phyloP scores from a whole-genome alignment of 2,888 invertebrate species.

The Eupithecia insigniata region DNA sequence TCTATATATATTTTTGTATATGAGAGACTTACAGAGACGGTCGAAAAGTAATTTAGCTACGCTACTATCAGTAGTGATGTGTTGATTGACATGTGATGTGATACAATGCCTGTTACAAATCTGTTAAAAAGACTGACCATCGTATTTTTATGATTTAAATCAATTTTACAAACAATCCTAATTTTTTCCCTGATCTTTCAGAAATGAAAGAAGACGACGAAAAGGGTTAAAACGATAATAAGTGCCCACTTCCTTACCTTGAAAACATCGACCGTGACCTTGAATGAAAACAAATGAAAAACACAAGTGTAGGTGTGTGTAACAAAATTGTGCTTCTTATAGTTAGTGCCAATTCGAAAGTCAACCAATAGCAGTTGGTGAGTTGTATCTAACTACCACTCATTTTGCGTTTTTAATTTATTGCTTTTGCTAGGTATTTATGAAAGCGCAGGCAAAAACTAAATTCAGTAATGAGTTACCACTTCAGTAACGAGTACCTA shows the following conservation, averaged over 20 bases:
- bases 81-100: too few species aligned
- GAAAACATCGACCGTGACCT: background rate
- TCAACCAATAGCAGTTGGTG: slow-evolving; percentile 63
- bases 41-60: background rate
- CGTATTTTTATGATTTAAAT: background rate
- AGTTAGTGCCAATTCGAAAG: slow-evolving; percentile 37
- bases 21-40: background rate
- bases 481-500: background rate
- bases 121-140: background rate
- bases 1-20: background rate
- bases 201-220: background rate
- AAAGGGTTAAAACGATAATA: slow-evolving; percentile 1
- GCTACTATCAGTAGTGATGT: background rate
- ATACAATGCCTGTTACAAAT: background rate
- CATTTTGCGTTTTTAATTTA: slow-evolving; percentile 2
- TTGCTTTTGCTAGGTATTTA: background rate
- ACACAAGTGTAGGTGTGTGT: background rate
- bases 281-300: slow-evolving; percentile 13
- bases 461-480: too few species aligned
- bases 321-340: slow-evolving; percentile 28
- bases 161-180: background rate
- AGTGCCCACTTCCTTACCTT: slow-evolving; percentile 23
- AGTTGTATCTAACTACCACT: slow-evolving; percentile 24
- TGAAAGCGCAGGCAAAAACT: background rate
- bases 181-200: background rate